Conservation (phyloP, 2,888 invertebrate species). For the Helleia helle region DNA sequence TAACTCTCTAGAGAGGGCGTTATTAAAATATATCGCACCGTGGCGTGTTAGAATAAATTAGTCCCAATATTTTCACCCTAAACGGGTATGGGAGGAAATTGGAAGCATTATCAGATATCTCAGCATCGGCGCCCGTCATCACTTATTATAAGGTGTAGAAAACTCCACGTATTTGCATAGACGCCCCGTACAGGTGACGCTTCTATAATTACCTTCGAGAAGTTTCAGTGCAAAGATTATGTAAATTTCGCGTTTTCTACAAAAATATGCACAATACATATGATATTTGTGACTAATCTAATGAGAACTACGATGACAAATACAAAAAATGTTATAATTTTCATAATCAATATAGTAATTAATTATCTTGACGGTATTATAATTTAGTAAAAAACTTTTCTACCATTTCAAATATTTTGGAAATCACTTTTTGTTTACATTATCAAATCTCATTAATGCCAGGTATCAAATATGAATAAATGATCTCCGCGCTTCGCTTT, state of each 20-base stretch:
- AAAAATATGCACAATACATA: not conserved
- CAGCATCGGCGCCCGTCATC: conserved; percentile 36
- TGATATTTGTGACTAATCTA: too few relatives aligned
- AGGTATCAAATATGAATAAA: too few relatives aligned
- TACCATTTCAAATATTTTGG: too few relatives aligned
- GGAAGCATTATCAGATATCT: conserved; percentile 64
- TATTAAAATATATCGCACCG: conserved; percentile 69
- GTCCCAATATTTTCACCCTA: conserved; percentile 67
- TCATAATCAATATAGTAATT: too few relatives aligned
- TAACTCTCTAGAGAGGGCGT: conserved; percentile 59
- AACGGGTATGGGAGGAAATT: conserved; percentile 61
- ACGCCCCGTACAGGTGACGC: conserved; percentile 64
- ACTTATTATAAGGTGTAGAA: conserved; percentile 63
- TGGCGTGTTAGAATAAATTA: conserved; percentile 57
- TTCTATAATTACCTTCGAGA: conserved; percentile 60
- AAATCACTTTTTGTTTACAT: too few relatives aligned
- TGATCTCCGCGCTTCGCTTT: too few relatives aligned
- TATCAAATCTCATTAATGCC: too few relatives aligned
- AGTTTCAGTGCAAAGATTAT: conserved; percentile 51
- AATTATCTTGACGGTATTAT: too few relatives aligned
- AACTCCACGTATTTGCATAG: conserved; percentile 32
- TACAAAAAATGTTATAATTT: too few relatives aligned
- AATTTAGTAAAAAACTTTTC: too few relatives aligned
- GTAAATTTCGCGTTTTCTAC: conserved; percentile 34
- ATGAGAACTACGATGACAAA: too few relatives aligned